Percentiles rank a stretch among this genome's conserved stretches.
phyloP scores from a whole-genome alignment of 2,888 invertebrate genomes.

The Agrotis exclamationis region DNA sequence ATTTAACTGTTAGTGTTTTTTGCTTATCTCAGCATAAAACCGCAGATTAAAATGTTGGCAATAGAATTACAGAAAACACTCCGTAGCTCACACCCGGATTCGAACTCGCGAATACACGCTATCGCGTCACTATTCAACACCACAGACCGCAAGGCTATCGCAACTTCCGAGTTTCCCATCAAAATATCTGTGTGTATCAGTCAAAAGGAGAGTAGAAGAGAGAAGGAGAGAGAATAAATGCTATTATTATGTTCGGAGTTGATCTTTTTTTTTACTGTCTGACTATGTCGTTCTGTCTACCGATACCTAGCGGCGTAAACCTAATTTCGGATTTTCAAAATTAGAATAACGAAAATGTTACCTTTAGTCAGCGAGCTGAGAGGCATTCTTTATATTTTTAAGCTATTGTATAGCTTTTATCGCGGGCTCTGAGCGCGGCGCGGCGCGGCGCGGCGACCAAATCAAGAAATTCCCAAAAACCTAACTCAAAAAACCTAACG shows the following conservation, averaged over 20 bases:
- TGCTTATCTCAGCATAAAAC: conserved; percentile 15
- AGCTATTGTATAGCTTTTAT: too few species aligned
- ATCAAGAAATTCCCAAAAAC: too few species aligned
- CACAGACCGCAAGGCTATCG: conserved; percentile 55
- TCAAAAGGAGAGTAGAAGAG: conserved; percentile 13
- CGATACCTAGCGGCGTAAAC: conserved; percentile 1
- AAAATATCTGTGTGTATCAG: conserved; percentile 28
- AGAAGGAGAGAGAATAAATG: conserved; percentile 24
- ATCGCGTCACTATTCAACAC: conserved; percentile 12
- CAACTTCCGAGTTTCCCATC: conserved; percentile 14
- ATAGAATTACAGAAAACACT: neutral
- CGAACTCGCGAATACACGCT: conserved; percentile 33
- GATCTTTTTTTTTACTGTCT: conserved; percentile 25
- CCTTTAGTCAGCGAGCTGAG: conserved; percentile 6
- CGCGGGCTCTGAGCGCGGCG: too few species aligned
- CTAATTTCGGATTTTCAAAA: conserved; percentile 23
- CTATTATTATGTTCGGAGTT: conserved; percentile 42
- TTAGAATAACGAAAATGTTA: conserved; percentile 26
- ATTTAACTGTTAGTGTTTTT: conserved; percentile 1
- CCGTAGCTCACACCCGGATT: neutral
- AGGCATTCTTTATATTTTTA: too few species aligned
- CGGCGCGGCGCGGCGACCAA: too few species aligned
- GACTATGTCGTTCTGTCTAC: too few species aligned
- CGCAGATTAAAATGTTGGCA: conserved; percentile 12
- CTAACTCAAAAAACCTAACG: too few species aligned